These are phyloP conservation scores for Crotalus tigris DNA, from an alignment of 2,113 vertebrate genomes.

Conservation along the genomic window DNA sequence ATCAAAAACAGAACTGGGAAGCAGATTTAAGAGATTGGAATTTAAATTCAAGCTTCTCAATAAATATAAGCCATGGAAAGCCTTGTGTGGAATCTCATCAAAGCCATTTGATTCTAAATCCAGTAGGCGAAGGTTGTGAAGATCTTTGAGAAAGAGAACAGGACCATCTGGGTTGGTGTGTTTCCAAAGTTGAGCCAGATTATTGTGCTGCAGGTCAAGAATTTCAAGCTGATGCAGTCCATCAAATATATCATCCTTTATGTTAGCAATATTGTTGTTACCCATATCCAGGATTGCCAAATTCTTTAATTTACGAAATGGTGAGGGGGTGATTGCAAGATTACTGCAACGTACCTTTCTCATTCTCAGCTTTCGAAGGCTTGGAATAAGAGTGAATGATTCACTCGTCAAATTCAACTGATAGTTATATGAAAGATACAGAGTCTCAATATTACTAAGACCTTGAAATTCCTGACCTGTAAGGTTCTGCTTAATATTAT, in stretches of 20 bases:
- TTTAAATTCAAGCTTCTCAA: slow-evolving; percentile 76
- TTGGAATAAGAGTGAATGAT: slow-evolving; percentile 79
- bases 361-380: slow-evolving; percentile 78
- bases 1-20: slow-evolving; percentile 80
- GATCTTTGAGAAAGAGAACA: slow-evolving; percentile 79
- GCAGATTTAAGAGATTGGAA: slow-evolving; percentile 81
- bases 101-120: slow-evolving; percentile 87
- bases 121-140: slow-evolving; percentile 69
- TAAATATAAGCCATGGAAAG: slow-evolving; percentile 73
- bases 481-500: slow-evolving; percentile 83
- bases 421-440: slow-evolving; percentile 84
- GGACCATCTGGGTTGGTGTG: slow-evolving; percentile 82
- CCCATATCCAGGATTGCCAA: slow-evolving; percentile 85
- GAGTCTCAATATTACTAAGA: slow-evolving; percentile 72
- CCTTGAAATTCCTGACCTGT: slow-evolving; percentile 85
- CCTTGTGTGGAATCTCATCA: slow-evolving; percentile 85
- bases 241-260: slow-evolving; percentile 74
- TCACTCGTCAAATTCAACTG: slow-evolving; percentile 68
- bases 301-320: slow-evolving; percentile 78
- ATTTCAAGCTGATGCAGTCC: slow-evolving; percentile 78
- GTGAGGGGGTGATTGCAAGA: slow-evolving; percentile 75
- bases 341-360: slow-evolving; percentile 73
- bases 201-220: slow-evolving; percentile 91
- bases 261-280: slow-evolving; percentile 94
- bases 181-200: slow-evolving; percentile 92